These are phyloP conservation scores for Falco biarmicus DNA, from an alignment of 2,797 vertebrate species.

Conservation along the genomic window DNA sequence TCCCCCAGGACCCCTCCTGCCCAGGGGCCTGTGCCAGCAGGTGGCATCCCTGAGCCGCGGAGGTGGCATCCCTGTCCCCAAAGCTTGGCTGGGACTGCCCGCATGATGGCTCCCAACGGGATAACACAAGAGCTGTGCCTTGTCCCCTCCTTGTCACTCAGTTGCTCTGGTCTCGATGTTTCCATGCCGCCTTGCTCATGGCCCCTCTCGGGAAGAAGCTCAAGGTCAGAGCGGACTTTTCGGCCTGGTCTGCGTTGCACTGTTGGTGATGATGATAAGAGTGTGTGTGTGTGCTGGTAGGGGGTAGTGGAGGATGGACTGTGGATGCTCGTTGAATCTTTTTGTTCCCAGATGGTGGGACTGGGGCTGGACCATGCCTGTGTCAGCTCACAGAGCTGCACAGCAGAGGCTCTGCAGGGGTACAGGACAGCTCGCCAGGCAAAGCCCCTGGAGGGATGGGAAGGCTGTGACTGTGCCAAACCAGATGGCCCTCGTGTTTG, in stretches of 20 bases:
- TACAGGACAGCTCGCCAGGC: not conserved
- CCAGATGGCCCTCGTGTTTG: not conserved
- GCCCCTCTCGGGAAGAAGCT: not conserved
- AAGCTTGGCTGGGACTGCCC: fast-evolving
- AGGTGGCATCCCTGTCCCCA: not conserved
- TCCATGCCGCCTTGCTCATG: not conserved
- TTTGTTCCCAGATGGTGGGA: not conserved
- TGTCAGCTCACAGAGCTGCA: not conserved
- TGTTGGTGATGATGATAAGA: not conserved
- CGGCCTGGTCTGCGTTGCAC: not conserved
- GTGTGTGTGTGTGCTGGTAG: not conserved
- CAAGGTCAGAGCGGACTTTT: fast-evolving
- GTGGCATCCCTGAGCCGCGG: conserved; percentile 21
- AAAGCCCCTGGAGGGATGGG: not conserved
- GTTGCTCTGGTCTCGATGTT: fast-evolving
- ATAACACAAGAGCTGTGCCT: not conserved
- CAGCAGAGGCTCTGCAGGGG: not conserved
- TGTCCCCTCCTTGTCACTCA: not conserved
- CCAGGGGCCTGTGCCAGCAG: not conserved
- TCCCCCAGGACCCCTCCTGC: fast-evolving
- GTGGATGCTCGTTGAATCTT: not conserved
- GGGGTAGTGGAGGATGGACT: not conserved
- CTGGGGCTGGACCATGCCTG: not conserved
- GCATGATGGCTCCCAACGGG: fast-evolving
- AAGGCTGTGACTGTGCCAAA: not conserved